phyloP scores from a whole-genome alignment of 2,113 vertebrate genomes.

The Elephas maximus region DNA sequence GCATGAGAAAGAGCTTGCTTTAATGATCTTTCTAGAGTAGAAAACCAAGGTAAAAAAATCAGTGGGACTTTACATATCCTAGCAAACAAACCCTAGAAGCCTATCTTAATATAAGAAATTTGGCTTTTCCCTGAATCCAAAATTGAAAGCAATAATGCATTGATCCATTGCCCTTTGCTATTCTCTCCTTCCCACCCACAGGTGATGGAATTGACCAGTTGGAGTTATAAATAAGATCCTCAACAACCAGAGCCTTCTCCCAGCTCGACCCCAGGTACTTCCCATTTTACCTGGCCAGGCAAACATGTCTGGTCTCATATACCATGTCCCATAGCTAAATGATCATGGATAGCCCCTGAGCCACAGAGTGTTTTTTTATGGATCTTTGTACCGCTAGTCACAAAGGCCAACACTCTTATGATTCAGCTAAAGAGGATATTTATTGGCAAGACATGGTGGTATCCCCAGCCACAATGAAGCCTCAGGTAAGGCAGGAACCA shows the following conservation, averaged over 20 bases:
- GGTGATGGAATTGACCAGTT: neutral
- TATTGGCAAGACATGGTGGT: neutral
- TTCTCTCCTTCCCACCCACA: neutral
- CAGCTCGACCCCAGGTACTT: neutral
- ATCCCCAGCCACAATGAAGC: neutral
- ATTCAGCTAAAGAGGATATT: neutral
- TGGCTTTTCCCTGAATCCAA: neutral
- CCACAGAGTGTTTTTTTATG: neutral
- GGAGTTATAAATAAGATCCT: neutral
- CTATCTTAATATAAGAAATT: neutral
- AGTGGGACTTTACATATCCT: constrained; percentile 73
- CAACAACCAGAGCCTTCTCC: neutral
- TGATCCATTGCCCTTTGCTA: neutral
- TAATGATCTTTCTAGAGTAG: constrained; percentile 77
- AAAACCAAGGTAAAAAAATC: constrained; percentile 79
- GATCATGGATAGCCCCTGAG: neutral
- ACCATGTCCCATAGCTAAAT: neutral
- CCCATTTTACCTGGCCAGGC: neutral
- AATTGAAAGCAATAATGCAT: constrained; percentile 20
- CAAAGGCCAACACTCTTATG: neutral
- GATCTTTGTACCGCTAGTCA: neutral
- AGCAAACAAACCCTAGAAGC: neutral
- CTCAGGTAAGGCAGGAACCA: neutral
- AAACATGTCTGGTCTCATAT: neutral
- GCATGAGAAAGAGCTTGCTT: constrained; percentile 74